These are phyloP conservation scores for Chaenodraco wilsoni DNA, from an alignment of 2,797 vertebrate species.

Conservation along the genomic window DNA sequence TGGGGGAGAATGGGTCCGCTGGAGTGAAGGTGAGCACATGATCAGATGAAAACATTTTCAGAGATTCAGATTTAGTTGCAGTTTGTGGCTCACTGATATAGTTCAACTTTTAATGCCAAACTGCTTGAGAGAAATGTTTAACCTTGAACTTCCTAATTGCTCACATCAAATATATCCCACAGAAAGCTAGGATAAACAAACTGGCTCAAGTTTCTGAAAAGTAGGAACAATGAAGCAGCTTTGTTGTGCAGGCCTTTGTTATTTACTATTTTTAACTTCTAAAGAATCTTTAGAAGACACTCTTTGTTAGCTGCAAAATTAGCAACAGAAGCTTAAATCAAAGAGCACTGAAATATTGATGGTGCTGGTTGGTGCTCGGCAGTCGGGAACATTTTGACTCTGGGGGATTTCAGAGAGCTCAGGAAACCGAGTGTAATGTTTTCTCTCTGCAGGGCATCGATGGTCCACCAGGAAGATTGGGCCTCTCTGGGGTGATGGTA, in stretches of 20 bases:
- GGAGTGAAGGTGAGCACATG: slow-evolving; percentile 76
- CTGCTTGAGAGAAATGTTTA: slow-evolving; percentile 10
- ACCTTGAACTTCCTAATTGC: slow-evolving; percentile 20
- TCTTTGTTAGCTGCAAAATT: slow-evolving; percentile 43
- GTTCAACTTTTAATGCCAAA: neutral
- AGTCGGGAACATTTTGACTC: slow-evolving; percentile 38
- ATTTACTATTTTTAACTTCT: slow-evolving; percentile 59
- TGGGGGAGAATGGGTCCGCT: slow-evolving; percentile 72
- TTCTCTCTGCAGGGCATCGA: slow-evolving; percentile 75
- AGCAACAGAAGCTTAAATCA: slow-evolving; percentile 58
- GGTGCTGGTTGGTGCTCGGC: slow-evolving; percentile 28
- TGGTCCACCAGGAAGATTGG: slow-evolving; percentile 80
- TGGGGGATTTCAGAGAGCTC: slow-evolving; percentile 47
- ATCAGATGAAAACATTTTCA: slow-evolving; percentile 3
- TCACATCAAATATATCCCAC: slow-evolving; percentile 17
- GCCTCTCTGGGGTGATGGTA: slow-evolving; percentile 79
- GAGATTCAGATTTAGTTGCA: neutral
- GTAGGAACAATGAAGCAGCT: slow-evolving; percentile 11
- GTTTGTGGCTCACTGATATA: neutral
- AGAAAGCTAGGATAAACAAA: slow-evolving; percentile 29
- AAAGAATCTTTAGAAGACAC: slow-evolving; percentile 48
- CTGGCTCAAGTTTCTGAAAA: slow-evolving; percentile 3
- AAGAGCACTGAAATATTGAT: slow-evolving; percentile 60
- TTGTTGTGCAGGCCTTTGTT: slow-evolving; percentile 39
- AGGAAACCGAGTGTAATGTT: slow-evolving; percentile 46